Evolutionary conservation across 2,888 invertebrate genomes (phyloP).

Genomic region (Caradrina clavipalpis): DNA sequence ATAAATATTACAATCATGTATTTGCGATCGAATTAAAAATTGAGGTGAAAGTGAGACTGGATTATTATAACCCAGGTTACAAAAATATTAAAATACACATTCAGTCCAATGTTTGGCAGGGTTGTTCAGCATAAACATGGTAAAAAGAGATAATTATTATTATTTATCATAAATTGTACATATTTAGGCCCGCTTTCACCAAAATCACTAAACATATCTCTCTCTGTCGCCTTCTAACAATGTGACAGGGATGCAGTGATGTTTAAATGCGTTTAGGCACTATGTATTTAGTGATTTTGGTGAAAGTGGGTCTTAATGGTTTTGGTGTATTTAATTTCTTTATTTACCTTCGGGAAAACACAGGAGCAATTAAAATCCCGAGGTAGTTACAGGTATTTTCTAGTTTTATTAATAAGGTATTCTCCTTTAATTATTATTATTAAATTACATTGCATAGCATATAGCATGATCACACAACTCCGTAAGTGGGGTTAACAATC

Average conservation of each 20-base stretch:
- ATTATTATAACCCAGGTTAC: slow-evolving; percentile 12
- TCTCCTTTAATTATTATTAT: slow-evolving; percentile 36
- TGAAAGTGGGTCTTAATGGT: too few species aligned
- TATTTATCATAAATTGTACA: slow-evolving; percentile 27
- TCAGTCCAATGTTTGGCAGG: slow-evolving; percentile 38
- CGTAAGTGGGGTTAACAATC: slow-evolving; percentile 59
- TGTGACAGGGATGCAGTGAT: too few species aligned
- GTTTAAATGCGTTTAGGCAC: too few species aligned
- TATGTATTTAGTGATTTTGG: too few species aligned
- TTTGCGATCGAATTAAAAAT: slow-evolving; percentile 13
- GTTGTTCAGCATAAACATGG: slow-evolving; percentile 10
- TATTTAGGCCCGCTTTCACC: too few species aligned
- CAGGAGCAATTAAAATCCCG: slow-evolving; percentile 44
- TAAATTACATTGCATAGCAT: slow-evolving; percentile 55
- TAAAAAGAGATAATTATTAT: slow-evolving; percentile 7
- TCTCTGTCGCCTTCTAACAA: too few species aligned
- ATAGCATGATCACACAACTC: slow-evolving; percentile 48
- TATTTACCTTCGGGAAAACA: slow-evolving; percentile 33
- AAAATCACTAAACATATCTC: too few species aligned
- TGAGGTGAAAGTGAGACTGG: slow-evolving; percentile 12
- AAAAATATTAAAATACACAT: slow-evolving; percentile 15
- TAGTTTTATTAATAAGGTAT: slow-evolving; percentile 57
- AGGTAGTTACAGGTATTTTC: slow-evolving; percentile 57
- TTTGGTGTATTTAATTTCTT: slow-evolving; percentile 22
- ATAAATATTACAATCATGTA: slow-evolving; percentile 41